Evolutionary conservation across 2,797 vertebrate species (phyloP).

Genomic region (Allobates femoralis): DNA sequence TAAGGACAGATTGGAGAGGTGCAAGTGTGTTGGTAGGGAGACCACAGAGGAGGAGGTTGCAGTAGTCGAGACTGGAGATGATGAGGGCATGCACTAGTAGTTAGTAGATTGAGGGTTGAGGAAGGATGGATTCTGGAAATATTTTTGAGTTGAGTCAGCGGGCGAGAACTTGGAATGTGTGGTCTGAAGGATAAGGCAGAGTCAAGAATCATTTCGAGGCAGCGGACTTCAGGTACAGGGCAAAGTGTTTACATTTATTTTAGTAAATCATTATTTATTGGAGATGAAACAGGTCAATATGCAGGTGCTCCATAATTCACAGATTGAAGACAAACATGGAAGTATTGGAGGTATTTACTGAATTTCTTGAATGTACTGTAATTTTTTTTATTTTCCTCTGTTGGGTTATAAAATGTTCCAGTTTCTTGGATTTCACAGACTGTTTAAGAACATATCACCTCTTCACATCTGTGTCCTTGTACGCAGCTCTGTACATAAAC

Average conservation of each 20-base stretch:
- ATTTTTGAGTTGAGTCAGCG: too few species aligned
- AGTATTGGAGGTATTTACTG: not conserved
- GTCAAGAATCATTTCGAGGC: too few species aligned
- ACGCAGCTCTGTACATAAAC: not conserved
- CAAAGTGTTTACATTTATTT: slow-evolving; percentile 47
- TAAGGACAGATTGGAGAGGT: too few species aligned
- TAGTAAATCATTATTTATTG: slow-evolving; percentile 32
- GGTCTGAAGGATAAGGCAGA: too few species aligned
- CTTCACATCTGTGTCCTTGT: slow-evolving; percentile 8
- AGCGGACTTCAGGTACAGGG: too few species aligned
- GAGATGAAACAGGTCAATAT: not conserved
- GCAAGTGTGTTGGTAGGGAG: too few species aligned
- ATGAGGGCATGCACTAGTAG: too few species aligned
- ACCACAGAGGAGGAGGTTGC: too few species aligned
- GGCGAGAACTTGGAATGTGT: too few species aligned
- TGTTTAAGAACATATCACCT: slow-evolving; percentile 9
- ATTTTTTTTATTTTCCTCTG: slow-evolving; percentile 50
- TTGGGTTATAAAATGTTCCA: slow-evolving; percentile 49
- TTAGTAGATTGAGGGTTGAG: too few species aligned
- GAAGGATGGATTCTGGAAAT: too few species aligned
- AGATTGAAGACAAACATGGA: slow-evolving; percentile 56
- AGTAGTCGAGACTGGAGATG: too few species aligned
- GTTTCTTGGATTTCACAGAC: slow-evolving; percentile 51
- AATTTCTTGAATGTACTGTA: slow-evolving; percentile 39
- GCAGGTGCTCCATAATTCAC: slow-evolving; percentile 50